Evolutionary conservation across 2,113 vertebrate species (phyloP), one percentile per base, ranked within the genome.

Genomic region (Harpagus bidentatus): DNA sequence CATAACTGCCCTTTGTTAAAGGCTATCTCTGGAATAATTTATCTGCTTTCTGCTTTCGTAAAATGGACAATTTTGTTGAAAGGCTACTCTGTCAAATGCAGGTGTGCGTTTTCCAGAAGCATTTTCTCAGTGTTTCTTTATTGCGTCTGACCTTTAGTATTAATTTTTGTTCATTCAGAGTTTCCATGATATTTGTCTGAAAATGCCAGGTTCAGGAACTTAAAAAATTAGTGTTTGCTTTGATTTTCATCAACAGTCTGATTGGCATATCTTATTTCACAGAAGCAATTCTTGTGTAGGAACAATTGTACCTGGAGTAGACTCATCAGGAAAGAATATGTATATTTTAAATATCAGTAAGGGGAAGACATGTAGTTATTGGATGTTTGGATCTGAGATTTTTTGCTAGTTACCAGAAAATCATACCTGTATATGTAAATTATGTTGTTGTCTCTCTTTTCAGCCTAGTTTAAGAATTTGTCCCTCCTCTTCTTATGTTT

Each of bases 131-230:
- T 78, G 38, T 79, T 85, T 61, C 32, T 73, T 83, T 73, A 34
- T 70, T 82, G 32, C 2, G 1, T 43, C 18, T 91, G 59, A 90
- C 55, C 36, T 61, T 89, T 65, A 70, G 31, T 61, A 61, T 74
- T 89, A 72, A 59, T 59, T 91, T 94, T 81, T 78, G 36, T 70
- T 90, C 50, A 15, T 72, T 95, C 52, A 71, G 55, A 74, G 66
- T 79, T 82, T 85, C 70, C 11, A 9, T 65, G 15, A 52, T 90
- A 62, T 59, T 92, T 82, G 2, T 59, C 47, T 58, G 62, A 80
- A 90, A 90, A 88, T 67, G 38, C 29, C 88, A 88, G 11, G 21
- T 74, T 90, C 61, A 82, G 38, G 53, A 92, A 85, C 66, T 74
- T 71, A 29, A 78, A 65, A 81, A 93, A 32, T 47, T 22, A 65